These are phyloP conservation scores for Picathartes gymnocephalus DNA, from an alignment of 2,113 vertebrate species.

Conservation along the genomic window DNA sequence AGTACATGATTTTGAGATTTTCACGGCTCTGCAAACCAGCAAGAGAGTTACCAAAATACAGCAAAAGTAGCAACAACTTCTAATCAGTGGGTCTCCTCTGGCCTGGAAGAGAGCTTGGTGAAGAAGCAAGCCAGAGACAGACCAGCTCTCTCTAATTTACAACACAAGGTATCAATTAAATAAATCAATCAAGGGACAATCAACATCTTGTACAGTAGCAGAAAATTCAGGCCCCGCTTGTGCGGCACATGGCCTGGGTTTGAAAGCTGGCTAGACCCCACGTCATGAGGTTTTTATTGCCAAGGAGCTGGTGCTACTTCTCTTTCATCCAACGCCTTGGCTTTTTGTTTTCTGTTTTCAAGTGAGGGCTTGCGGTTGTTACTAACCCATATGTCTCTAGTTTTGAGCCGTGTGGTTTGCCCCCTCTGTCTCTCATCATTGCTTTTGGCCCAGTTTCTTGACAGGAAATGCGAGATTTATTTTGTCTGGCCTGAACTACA, in stretches of 20 bases:
- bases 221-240: neutral
- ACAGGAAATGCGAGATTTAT: constrained; percentile 83
- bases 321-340: constrained; percentile 36
- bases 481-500: constrained; percentile 80
- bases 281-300: neutral
- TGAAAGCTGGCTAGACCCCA: constrained; percentile 12
- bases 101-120: neutral
- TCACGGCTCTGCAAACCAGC: neutral
- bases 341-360: constrained; percentile 67
- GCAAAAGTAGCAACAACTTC: neutral
- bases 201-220: neutral
- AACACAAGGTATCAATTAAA: neutral
- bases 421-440: constrained; percentile 75
- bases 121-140: neutral
- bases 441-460: constrained; percentile 74
- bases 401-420: constrained; percentile 55
- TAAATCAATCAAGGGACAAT: neutral
- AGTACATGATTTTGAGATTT: neutral
- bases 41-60: neutral
- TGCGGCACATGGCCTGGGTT: neutral
- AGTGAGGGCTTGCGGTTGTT: constrained; percentile 43
- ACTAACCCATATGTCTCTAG: constrained; percentile 56
- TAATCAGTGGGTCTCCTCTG: fast-evolving
- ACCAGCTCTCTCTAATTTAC: neutral
- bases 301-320: constrained; percentile 8